Evolutionary conservation across 2,113 vertebrate genomes (phyloP), one percentile per base, ranked within the genome.

Genomic region (Talpa occidentalis): DNA sequence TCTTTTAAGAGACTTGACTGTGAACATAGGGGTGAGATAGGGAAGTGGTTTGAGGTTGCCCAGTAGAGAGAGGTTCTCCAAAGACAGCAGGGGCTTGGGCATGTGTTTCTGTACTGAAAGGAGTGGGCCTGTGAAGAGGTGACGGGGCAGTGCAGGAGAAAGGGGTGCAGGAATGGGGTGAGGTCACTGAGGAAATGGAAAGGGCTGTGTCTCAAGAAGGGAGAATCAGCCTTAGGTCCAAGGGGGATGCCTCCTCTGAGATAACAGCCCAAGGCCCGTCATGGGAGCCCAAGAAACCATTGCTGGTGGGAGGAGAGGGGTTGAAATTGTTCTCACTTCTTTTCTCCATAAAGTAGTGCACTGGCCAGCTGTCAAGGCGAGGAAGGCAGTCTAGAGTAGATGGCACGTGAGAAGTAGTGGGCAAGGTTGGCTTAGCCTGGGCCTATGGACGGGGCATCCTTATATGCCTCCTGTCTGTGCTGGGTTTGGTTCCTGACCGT

Each of bases 41-140:
- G 95, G 93, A 95, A 95, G 93, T 88, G 92, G 94, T 90, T 73
- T 90, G 93, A 90, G 90, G 88, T 89, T 69, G 52, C 35, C 56
- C 12, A 47, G 10, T n/a, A 19, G 59, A 70, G 37, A 72, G 69
- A 88, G 67, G 24, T 14, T 85, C 90, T 77, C 74, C 60, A 49
- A 49, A 64, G 28, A 40, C 32, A 21, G 6, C 21, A 56, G 42
- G 73, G 52, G 40, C 40, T 42, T 26, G 19, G n/a, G 2, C 11
- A 1, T 62, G 66, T 78, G 80, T 89, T 82, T 67, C 54, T 17
- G 44, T 0, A n/a, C 28, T 16, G 11, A 35, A 88, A 40, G 74
- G 62, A 70, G 47, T n/a, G 67, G 62, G 32, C 69, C 32, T 59
- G 14, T 6, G 26, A 22, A 69, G 44, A 54, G 28, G 42, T 60